Conservation (phyloP, 2,113 vertebrate genomes). For the Daphoenositta chrysoptera region DNA sequence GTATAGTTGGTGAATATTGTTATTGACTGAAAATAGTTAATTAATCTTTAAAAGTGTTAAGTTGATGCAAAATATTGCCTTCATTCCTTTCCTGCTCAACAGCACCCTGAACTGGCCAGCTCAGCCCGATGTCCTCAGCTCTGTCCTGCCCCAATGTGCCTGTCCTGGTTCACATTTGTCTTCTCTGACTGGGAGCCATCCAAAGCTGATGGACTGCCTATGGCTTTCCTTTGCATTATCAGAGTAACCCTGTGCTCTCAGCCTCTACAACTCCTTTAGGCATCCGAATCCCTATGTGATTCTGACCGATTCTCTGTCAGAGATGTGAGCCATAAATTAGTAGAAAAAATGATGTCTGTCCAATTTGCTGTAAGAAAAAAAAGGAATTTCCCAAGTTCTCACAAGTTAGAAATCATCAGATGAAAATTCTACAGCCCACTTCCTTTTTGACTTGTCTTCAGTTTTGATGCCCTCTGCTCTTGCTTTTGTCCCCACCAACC, state of each 20-base stretch:
- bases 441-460: neutral
- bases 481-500: neutral
- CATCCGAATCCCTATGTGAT: neutral
- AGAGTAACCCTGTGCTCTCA: neutral
- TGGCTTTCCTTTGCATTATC: neutral
- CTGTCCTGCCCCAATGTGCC: neutral
- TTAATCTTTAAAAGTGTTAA: neutral
- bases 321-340: neutral
- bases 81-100: neutral
- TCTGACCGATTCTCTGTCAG: neutral
- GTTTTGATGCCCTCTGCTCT: neutral
- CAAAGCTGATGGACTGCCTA: neutral
- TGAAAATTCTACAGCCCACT: neutral
- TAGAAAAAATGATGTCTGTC: fast-evolving
- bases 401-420: neutral
- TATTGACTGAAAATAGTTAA: neutral
- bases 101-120: neutral
- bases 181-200: neutral
- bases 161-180: neutral
- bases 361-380: neutral
- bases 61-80: neutral
- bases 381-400: neutral
- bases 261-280: neutral
- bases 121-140: neutral
- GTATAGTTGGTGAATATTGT: neutral